Conservation (phyloP, 2,113 vertebrate genomes). For the Emydocephalus ijimae region DNA sequence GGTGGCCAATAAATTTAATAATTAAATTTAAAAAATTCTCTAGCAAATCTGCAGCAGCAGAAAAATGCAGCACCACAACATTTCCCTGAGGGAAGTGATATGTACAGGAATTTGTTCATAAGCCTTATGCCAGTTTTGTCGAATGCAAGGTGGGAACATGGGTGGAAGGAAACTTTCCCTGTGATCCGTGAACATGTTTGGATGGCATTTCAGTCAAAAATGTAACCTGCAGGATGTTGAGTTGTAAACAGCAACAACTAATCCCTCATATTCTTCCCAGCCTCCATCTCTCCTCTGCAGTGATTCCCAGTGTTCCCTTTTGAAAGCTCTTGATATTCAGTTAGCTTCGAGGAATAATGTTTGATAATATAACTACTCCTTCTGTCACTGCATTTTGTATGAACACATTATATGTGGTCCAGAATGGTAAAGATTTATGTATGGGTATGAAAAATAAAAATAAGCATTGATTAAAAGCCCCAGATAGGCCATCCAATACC, state of each 20-base stretch:
- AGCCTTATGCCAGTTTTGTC: constrained; percentile 77
- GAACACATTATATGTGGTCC: constrained; percentile 90
- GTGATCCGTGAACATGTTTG: constrained; percentile 81
- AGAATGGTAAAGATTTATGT: constrained; percentile 87
- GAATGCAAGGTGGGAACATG: constrained; percentile 50
- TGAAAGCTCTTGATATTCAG: constrained; percentile 88
- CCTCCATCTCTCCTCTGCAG: constrained; percentile 76
- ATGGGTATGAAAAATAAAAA: constrained; percentile 90
- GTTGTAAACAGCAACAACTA: constrained; percentile 88
- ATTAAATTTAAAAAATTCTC: constrained; percentile 21
- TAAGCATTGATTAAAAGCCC: constrained; percentile 96
- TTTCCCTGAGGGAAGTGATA: constrained; percentile 63
- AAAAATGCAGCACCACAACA: constrained; percentile 27
- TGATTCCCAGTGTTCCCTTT: constrained; percentile 80
- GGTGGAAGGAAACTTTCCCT: constrained; percentile 63
- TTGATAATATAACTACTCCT: constrained; percentile 97
- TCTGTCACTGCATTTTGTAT: constrained; percentile 90
- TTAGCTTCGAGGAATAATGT: constrained; percentile 92
- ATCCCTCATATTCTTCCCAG: constrained; percentile 81
- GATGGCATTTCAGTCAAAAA: constrained; percentile 82
- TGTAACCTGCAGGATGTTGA: constrained; percentile 85
- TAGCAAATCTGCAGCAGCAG: constrained; percentile 43
- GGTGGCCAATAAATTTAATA: not conserved
- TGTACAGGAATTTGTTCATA: constrained; percentile 60
- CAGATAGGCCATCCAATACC: constrained; percentile 98